Base-by-base conservation (phyloP, 30 jellyfish, hydroid and myxozoan species). In the Cassiopea xamachana region DNA sequence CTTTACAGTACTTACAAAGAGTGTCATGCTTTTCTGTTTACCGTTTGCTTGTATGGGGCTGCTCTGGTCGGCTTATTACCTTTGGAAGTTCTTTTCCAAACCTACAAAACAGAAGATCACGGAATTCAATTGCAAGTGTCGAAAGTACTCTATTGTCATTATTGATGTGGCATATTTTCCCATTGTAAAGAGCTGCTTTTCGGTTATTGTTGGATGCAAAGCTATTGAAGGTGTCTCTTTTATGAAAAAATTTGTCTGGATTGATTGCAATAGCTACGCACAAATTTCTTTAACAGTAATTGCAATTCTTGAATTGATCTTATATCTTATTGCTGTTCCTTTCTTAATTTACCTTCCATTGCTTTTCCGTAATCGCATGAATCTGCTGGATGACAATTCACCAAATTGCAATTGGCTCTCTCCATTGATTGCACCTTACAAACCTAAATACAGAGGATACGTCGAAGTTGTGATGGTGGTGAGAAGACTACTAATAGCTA, bases 281-380 rank as follows among this genome's bases (percentile, higher is more conserved):
- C 64, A 87, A 48, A 9, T 19, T 1, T 47, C 83, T 2, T 67
- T 87, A 73, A 50, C 19, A 47, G 86, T 71, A 9, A 61, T 87
- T 60, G 87, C 94, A 7, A 16, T 46, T 48, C 44, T 87, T 62
- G 85, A 84, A 16, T 43, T 78, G 48, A 62, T 79, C 16, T 18
- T 87, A 44, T 87, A 77, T 46, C 81, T 87, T n/a, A 49, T 87
- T 48, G 94, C 86, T 18, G 48, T 87, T 43, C 94, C 94, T 2
- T 47, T 64, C 45, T 69, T 87, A 17, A 46, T 87, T 46, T 87
- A 77, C 80, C 44, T 75, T 7, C 90, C 94, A n/a, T 69, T 87
- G 68, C 90, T 77, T 27, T 77, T 58, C 67, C 77, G 48, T 4
- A 14, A 87, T 51, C 84, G 90, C 60, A 50, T 62, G 7, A 44